Evolutionary conservation across 1,140 invertebrate species (phyloP).

Genomic region (Capitella teleta): DNA sequence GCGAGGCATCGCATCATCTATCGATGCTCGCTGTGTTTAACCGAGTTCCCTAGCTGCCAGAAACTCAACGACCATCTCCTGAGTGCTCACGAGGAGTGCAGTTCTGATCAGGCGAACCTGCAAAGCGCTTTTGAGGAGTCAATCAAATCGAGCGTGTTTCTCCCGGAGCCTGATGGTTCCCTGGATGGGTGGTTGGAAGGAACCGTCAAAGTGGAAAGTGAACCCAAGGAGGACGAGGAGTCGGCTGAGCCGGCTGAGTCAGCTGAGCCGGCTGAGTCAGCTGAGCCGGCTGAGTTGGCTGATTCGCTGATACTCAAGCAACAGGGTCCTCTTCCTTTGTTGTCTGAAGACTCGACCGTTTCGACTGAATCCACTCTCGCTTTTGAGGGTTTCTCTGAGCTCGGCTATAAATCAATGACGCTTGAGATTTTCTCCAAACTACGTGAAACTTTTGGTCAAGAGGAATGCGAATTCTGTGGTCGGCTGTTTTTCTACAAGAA

Average conservation of each 20-base stretch:
- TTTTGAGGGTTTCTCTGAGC: not conserved
- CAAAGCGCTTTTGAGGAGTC: conserved; percentile 16
- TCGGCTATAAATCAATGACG: not conserved
- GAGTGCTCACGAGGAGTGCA: conserved; percentile 14
- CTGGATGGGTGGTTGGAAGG: conserved; percentile 5
- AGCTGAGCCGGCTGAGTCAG: too few species aligned
- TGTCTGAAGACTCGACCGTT: too few species aligned
- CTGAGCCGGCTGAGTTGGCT: too few species aligned
- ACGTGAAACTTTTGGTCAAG: conserved; percentile 35
- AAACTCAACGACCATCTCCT: conserved; percentile 33
- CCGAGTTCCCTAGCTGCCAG: conserved; percentile 26
- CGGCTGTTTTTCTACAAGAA: conserved; percentile 29
- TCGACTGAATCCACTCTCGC: not conserved
- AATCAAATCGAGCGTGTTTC: conserved; percentile 27
- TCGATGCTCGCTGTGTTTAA: conserved; percentile 18
- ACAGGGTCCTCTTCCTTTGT: too few species aligned
- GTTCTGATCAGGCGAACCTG: not conserved
- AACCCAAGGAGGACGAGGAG: not conserved
- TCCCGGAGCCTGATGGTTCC: conserved; percentile 30
- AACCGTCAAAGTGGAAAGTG: not conserved
- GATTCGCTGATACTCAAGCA: too few species aligned
- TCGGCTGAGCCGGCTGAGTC: conserved; percentile 6
- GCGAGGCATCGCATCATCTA: conserved; percentile 35
- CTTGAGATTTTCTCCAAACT: conserved; percentile 26
- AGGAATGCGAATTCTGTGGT: conserved; percentile 41